Base-by-base conservation (phyloP, 2,797 vertebrate genomes). In the Craterocephalus amniculus region DNA sequence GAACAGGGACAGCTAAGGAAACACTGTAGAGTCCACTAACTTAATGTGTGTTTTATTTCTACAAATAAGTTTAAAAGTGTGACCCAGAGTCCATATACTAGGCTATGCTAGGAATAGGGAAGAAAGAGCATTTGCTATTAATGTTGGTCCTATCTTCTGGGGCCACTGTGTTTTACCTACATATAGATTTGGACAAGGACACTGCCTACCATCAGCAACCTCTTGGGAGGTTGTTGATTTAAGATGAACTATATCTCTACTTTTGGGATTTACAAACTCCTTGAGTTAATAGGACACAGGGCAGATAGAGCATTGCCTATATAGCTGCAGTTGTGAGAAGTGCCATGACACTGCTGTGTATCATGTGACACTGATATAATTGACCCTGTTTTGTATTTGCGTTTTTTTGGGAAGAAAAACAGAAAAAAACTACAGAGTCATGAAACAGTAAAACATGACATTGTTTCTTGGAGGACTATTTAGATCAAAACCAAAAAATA, bases 221-320 rank as follows among this genome's bases (percentile, higher is more conserved):
- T 74, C 67, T 61, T 59, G 72, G 77, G 76, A 76, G 27, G 26
- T 0, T 13, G 63, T 29, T 74, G 72, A 80, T 87, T 83, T 80
- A 87, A 76, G 67, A 76, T 67, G 58, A 40, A 56, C 48, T 45
- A 67, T 76, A 58, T 70, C 72, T 68, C 18, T 29, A 40, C 64
- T 63, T 72, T 49, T 56, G 72, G 72, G 72, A 82, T 77, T 83
- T 66, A 68, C 24, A 83, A 26, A 73, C 66, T 79, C 66, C 69
- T 79, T 76, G 58, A 70, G 67, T 84, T 84, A 67, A 54, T 78
- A 63, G 72, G 59, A 80, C 70, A 76, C 65, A 82, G 74, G 29
- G 52, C 60, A 58, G 31, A 69, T 29, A 35, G 26, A 64, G 40
- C 63, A 57, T 56, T 74, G 58, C 51, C 34, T 27, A 59, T 60